These are phyloP conservation scores for Scomber scombrus DNA, from an alignment of 2,113 vertebrate species.

Conservation along the genomic window DNA sequence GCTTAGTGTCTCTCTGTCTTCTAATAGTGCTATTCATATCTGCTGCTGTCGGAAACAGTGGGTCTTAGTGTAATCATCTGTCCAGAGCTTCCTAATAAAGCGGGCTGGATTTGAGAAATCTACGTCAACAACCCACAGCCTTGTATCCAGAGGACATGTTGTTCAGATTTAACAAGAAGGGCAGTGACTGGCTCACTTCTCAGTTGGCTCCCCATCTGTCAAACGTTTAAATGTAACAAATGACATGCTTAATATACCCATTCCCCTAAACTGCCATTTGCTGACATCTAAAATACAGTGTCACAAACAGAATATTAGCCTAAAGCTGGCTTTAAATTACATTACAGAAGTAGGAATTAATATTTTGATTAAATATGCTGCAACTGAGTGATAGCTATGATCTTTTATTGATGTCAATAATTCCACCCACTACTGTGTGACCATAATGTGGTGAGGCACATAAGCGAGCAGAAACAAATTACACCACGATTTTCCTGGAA, in stretches of 20 bases:
- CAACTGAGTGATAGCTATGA: background rate
- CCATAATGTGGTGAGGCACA: background rate
- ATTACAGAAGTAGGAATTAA: conserved; percentile 6
- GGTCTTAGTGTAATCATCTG: conserved; percentile 67
- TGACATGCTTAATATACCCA: background rate
- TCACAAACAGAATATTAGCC: background rate
- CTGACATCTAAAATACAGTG: background rate
- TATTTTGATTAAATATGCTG: background rate
- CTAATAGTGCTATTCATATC: conserved; percentile 73
- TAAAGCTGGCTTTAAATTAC: background rate
- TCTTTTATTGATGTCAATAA: conserved; percentile 7
- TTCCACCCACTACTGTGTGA: background rate
- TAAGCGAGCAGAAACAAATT: background rate
- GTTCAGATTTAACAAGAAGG: conserved; percentile 40
- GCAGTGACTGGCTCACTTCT: conserved; percentile 3
- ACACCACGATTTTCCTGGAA: background rate
- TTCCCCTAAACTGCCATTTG: conserved; percentile 4
- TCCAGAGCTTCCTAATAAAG: conserved; percentile 50
- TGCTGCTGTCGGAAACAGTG: conserved; percentile 62
- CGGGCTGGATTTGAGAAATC: conserved; percentile 47
- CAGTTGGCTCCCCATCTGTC: background rate
- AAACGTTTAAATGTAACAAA: conserved; percentile 21
- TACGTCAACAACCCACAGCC: conserved; percentile 40
- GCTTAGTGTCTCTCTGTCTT: conserved; percentile 64
- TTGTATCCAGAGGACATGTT: conserved; percentile 25